Percentiles rank a stretch among this genome's conserved stretches.
Evolutionary conservation across 2,113 vertebrate genomes (phyloP).

Genomic region (Monarcha castaneiventris): DNA sequence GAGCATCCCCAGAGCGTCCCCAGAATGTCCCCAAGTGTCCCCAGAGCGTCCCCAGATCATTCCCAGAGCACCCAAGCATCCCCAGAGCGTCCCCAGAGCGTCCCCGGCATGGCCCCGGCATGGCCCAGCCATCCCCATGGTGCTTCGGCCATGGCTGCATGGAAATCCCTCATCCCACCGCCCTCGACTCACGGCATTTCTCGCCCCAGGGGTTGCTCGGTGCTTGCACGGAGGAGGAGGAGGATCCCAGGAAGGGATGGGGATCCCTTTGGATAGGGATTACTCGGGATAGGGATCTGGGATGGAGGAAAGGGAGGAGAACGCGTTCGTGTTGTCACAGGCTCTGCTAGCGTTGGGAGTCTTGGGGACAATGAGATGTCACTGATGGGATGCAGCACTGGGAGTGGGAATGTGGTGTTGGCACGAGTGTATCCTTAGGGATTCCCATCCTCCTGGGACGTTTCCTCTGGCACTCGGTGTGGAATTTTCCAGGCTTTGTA

Average conservation of each 20-base stretch:
- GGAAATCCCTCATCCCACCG: neutral
- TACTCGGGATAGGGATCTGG: no score
- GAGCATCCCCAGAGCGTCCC: neutral
- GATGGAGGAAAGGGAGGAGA: neutral
- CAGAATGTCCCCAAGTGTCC: no score
- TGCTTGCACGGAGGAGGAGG: neutral
- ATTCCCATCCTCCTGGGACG: neutral
- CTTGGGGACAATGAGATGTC: neutral
- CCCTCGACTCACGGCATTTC: neutral
- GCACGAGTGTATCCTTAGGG: rapidly evolving
- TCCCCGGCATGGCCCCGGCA: neutral
- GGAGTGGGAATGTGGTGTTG: neutral
- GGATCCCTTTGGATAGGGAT: no score
- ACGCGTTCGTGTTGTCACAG: rapidly evolving
- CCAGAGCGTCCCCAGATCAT: neutral
- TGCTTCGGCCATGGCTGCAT: constrained; percentile 6
- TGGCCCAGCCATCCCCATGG: neutral
- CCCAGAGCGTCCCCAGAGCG: neutral
- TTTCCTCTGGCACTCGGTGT: neutral
- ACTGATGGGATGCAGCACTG: neutral
- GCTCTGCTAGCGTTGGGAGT: neutral
- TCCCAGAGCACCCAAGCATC: no score
- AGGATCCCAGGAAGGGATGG: neutral
- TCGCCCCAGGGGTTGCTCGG: neutral
- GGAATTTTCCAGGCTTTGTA: neutral